Evolutionary conservation across 2,113 vertebrate genomes (phyloP), one percentile per base, ranked within the genome.

Genomic region (Cyphomyrus plagiostoma): DNA sequence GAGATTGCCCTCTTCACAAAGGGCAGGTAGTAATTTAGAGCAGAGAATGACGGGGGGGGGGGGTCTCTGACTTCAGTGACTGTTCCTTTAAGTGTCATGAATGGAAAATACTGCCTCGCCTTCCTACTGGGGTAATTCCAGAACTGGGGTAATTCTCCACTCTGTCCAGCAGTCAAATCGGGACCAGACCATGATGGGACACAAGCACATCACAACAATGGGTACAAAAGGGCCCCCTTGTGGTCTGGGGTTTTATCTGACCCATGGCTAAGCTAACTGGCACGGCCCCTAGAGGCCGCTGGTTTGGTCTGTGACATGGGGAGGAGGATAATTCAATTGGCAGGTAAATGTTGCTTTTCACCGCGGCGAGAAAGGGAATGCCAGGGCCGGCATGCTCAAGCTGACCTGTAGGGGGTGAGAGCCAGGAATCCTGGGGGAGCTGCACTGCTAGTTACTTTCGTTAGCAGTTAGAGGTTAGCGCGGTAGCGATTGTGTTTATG

Each of bases 261-360:
- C 94, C 92, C 91, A 84, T 46, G 77, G 58, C 77, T 93, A 93
- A 95, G 92, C 93, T 94, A 85, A 91, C 93, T 94, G 94, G 94
- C 94, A 92, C 90, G 50, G 70, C 85, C 70, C 94, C 95, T 91
- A 86, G 92, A 88, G 91, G 94, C 91, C 90, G 92, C 80, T 91
- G 48, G 89, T 89, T 93, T 95, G 94, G 91, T 90, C 91, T 87
- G 91, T 88, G 90, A 95, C 95, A 96, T 93, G 93, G 93, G 91
- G 90, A 94, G 95, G 92, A 93, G 94, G 83, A 92, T 93, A 95
- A 95, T 95, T 95, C 95, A 94, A 91, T 93, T 94, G 94, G 93
- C 94, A 95, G 95, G 94, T 95, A 95, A 93, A 94, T 93, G 95
- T 93, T 95, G 93, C 93, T 92, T 94, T 92, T 91, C 23, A 93